Evolutionary conservation across 2,113 vertebrate species (phyloP).

Genomic region (Xyrauchen texanus): DNA sequence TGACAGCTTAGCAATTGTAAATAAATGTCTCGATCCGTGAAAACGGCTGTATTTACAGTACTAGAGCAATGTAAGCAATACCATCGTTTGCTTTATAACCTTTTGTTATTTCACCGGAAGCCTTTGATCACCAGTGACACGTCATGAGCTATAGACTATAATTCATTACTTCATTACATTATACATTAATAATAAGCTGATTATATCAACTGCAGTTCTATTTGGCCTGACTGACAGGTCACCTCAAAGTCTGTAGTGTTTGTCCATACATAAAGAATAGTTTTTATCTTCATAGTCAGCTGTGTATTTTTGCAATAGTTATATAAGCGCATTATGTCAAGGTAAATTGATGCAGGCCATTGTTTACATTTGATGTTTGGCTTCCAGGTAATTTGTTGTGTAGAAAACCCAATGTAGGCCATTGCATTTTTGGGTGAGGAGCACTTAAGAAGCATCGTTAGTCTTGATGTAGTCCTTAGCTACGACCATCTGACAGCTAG

Average conservation of each 20-base stretch:
- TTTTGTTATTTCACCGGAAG: background rate
- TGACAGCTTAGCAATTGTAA: background rate
- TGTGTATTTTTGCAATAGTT: conserved; percentile 18
- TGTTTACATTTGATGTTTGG: conserved; percentile 32
- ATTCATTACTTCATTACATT: background rate
- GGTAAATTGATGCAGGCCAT: conserved; percentile 32
- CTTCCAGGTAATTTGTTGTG: conserved; percentile 30
- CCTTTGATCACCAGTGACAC: background rate
- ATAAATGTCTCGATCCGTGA: background rate
- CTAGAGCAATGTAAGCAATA: background rate
- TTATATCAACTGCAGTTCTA: background rate
- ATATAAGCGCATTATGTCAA: conserved; percentile 4
- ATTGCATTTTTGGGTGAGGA: conserved; percentile 26
- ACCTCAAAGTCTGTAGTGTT: background rate
- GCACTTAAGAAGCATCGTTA: conserved; percentile 41
- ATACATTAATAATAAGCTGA: background rate
- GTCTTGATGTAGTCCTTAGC: conserved; percentile 39
- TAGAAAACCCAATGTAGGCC: conserved; percentile 7
- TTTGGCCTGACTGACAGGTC: background rate
- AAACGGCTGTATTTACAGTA: background rate
- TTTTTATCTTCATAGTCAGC: background rate
- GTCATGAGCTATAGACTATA: background rate
- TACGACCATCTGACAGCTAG: conserved; percentile 29
- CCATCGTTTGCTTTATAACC: background rate
- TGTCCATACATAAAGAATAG: background rate